phyloP scores from a whole-genome alignment of 2,113 vertebrate species.

The Sminthopsis crassicaudata region DNA sequence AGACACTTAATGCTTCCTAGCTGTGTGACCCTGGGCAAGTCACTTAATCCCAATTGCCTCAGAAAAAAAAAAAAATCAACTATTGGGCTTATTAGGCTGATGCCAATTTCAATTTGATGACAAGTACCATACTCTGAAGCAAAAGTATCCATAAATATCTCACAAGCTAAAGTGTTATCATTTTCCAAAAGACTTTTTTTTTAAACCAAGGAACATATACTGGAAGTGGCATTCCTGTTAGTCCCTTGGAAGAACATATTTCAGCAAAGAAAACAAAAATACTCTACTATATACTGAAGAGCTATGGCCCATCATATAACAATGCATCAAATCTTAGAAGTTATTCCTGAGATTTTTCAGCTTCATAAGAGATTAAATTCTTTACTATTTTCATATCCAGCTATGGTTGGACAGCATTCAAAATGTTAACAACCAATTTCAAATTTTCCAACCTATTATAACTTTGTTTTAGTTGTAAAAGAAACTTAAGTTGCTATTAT shows the following conservation, averaged over 20 bases:
- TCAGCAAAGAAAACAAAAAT: slow-evolving; percentile 86
- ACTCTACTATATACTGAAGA: slow-evolving; percentile 89
- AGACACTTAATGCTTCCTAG: no score
- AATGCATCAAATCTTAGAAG: slow-evolving; percentile 89
- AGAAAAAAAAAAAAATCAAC: slow-evolving; percentile 78
- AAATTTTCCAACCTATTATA: slow-evolving; percentile 90
- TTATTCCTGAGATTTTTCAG: slow-evolving; percentile 92
- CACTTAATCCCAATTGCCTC: no score
- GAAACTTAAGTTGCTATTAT: slow-evolving; percentile 95
- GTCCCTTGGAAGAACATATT: slow-evolving; percentile 86
- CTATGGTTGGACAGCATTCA: slow-evolving; percentile 83
- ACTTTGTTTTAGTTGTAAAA: slow-evolving; percentile 89
- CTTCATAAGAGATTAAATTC: slow-evolving; percentile 87
- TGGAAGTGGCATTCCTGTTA: slow-evolving; percentile 91
- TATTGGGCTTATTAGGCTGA: slow-evolving; percentile 83
- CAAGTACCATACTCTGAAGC: slow-evolving; percentile 85
- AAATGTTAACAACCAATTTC: slow-evolving; percentile 85
- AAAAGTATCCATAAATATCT: slow-evolving; percentile 85
- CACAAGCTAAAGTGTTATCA: slow-evolving; percentile 85
- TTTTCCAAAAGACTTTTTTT: slow-evolving; percentile 88
- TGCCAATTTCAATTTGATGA: slow-evolving; percentile 77
- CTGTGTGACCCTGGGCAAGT: no score
- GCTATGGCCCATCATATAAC: slow-evolving; percentile 91
- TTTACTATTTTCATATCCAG: slow-evolving; percentile 87
- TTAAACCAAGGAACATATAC: slow-evolving; percentile 87